Conservation (phyloP, 2,888 invertebrate genomes). For the Latrodectus elegans region DNA sequence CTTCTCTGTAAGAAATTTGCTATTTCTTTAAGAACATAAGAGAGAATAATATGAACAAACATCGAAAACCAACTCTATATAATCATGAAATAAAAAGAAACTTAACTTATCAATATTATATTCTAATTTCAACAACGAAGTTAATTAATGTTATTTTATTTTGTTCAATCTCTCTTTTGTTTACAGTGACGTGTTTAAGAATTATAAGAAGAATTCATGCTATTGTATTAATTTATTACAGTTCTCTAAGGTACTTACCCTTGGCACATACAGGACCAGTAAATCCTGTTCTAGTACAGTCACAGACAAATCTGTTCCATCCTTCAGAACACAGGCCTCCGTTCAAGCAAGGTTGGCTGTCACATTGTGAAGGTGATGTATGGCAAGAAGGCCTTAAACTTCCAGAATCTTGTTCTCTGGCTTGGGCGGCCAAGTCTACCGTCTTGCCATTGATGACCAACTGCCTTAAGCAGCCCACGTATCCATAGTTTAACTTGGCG, state of each 20-base stretch:
- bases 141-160: too few relatives aligned
- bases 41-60: too few relatives aligned
- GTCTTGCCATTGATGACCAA: slow-evolving; percentile 90
- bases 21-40: too few relatives aligned
- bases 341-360: slow-evolving; percentile 91
- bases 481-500: slow-evolving; percentile 89
- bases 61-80: too few relatives aligned
- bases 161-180: too few relatives aligned
- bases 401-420: slow-evolving; percentile 92
- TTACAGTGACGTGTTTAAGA: too few relatives aligned
- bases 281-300: slow-evolving; percentile 90
- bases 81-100: too few relatives aligned
- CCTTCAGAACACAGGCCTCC: slow-evolving; percentile 92
- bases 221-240: too few relatives aligned
- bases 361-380: slow-evolving; percentile 77
- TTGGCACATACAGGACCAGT: slow-evolving; percentile 93
- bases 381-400: slow-evolving; percentile 92
- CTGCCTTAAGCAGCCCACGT: slow-evolving; percentile 94
- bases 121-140: too few relatives aligned
- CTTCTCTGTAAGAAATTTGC: too few relatives aligned
- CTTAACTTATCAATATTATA: too few relatives aligned
- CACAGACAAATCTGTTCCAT: slow-evolving; percentile 95
- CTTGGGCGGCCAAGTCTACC: slow-evolving; percentile 90
- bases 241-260: slow-evolving; percentile 77
- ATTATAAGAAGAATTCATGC: too few relatives aligned